Base-by-base conservation (phyloP, 2,888 invertebrate species). In the Idaea dimidiata region DNA sequence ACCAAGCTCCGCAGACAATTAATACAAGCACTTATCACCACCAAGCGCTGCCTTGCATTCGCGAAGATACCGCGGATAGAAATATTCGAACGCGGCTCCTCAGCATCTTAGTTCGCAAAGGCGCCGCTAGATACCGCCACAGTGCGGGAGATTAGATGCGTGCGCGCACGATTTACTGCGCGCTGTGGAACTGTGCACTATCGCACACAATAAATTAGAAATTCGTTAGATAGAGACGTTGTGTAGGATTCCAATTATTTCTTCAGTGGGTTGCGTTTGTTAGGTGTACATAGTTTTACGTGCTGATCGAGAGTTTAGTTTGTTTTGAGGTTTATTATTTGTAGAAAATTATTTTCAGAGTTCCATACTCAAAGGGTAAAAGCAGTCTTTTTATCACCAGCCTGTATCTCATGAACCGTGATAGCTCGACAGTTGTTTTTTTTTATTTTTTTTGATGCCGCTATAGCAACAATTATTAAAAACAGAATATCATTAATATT, bases 191-290 rank as follows among this genome's bases (percentile, higher is more conserved):
- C 43, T 43, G 14, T 43, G 14, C 43, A 74, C 79, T 89, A 91
- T 91, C 90, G 84, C 82, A 76, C 79, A 82, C 87, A 79, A 88
- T 92, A 91, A 91, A 92, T 92, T 92, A 89, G 90, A 90, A 90
- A 90, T 91, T 91, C 86, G 89, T 89, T 90, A 91, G 91, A 92
- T 91, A 91, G 83, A 91, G 89, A 86, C 86, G 87, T 88, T 73
- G 77, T 71, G 67, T 65, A 68, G 81, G 79, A 84, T 83, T 86
- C 88, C 91, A 91, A 91, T 91, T 91, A 91, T 90, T 89, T 80
- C 77, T 80, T 56, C 54, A 17, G 54, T 55, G 8, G 17, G 56
- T 56, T 56, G 56, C 18, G 16, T 55, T 55, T 16, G 54, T 17
- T 55, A 8, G 6, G 43, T 10, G 24, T 24, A 24, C 10, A 43